Evolutionary conservation across 2,113 vertebrate genomes (phyloP), one percentile per base, ranked within the genome.

Genomic region (Gnathonemus echidnorhynchus): DNA sequence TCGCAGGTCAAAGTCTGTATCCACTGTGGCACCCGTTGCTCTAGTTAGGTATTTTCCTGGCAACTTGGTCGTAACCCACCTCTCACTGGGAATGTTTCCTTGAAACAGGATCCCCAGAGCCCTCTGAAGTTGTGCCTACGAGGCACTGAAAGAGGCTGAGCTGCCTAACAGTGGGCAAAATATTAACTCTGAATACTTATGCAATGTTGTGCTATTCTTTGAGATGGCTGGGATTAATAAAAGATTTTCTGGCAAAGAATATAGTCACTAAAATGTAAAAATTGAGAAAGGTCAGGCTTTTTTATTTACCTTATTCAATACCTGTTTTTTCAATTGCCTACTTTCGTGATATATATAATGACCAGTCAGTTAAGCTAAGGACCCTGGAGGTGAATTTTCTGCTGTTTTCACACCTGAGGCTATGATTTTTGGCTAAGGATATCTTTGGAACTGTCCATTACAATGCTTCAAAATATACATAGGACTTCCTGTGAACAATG

Each of bases 1-100:
- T 80, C 74, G 35, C 74, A 80, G 74, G 74, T 80, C 74, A 80
- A 80, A 80, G 74, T 80, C 74, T 80, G 74, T 85, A 48, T 85
- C 19, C 45, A 85, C 86, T 48, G 13, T 31, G 50, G 50, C n/a
- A 53, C 49, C 50, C 48, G 50, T 50, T 87, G 50, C n/a, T 48
- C 50, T 53, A 87, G 48, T 87, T 87, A 53, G 24, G 86, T 53
- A 87, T 53, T 53, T 53, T 85, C 83, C 83, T 48, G 83, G 83
- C 83, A 48, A 85, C 83, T 48, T 45, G 7, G 83, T 85, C 83
- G 1, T 48, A 85, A 85, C 83, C 83, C 21, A 48, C 24, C 39
- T 85, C 83, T 48, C 39, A 85, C 42, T 85, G 83, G 83, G 83
- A 85, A 87, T 87, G 27, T 13, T 53, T 53, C 49, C 50, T 87